Conservation (phyloP, 2,113 vertebrate species). For the Rhynchopsitta pachyrhyncha region DNA sequence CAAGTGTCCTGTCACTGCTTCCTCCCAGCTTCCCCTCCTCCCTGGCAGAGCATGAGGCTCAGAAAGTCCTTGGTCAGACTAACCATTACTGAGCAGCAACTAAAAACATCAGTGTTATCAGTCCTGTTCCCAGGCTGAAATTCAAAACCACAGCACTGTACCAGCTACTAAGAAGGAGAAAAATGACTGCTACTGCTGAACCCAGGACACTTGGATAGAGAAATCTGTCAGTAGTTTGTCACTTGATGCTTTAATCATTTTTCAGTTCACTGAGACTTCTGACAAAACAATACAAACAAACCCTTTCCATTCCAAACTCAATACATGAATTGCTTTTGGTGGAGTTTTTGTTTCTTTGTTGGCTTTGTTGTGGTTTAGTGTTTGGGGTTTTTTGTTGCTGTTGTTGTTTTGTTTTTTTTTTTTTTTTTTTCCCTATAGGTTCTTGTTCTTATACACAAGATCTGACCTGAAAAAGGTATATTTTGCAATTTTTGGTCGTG, state of each 20-base stretch:
- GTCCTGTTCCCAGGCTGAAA: too few relatives aligned
- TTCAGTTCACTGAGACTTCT: background rate
- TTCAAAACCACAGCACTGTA: too few relatives aligned
- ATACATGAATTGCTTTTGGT: background rate
- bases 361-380: background rate
- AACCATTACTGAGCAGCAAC: too few relatives aligned
- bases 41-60: too few relatives aligned
- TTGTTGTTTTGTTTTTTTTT: background rate
- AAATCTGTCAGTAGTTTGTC: background rate
- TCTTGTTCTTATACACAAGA: background rate
- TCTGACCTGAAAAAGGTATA: background rate
- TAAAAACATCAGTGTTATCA: too few relatives aligned
- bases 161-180: too few relatives aligned
- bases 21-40: too few relatives aligned
- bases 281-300: background rate
- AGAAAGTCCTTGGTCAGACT: too few relatives aligned
- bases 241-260: background rate
- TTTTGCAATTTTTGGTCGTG: background rate
- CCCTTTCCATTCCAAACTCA: background rate
- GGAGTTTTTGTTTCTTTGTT: background rate
- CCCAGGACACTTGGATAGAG: background rate
- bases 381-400: background rate
- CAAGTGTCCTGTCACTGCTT: too few relatives aligned
- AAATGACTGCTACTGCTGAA: too few relatives aligned
- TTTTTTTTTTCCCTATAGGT: too few relatives aligned